phyloP scores from a whole-genome alignment of 2,113 vertebrate species.

The Macaca mulatta region DNA sequence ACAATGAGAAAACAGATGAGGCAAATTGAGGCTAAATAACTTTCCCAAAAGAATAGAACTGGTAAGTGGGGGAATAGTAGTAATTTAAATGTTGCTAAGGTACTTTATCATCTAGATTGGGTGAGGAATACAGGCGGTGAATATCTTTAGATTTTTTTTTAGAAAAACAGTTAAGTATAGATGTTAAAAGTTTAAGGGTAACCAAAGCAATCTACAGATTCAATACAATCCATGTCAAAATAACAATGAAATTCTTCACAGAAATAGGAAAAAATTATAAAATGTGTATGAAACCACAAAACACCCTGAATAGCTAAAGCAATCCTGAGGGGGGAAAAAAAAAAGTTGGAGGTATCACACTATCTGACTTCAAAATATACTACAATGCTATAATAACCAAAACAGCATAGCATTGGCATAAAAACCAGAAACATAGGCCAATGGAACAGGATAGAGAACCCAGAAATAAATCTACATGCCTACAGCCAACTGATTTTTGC shows the following conservation, averaged over 20 bases:
- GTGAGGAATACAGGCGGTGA: neutral
- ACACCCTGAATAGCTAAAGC: neutral
- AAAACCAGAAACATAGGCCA: neutral
- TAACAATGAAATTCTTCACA: neutral
- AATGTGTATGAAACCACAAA: neutral
- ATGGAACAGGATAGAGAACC: neutral
- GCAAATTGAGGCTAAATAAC: neutral
- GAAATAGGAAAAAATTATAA: neutral
- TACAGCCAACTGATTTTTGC: neutral
- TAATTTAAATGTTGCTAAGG: neutral
- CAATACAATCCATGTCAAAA: neutral
- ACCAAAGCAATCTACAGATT: neutral
- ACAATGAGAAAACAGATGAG: neutral
- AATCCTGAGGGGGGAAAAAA: neutral
- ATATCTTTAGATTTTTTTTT: neutral
- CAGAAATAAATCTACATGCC: neutral
- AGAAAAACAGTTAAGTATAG: neutral
- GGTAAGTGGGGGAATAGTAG: neutral
- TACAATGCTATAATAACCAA: neutral
- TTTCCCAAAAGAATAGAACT: slow-evolving; percentile 1
- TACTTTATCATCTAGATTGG: neutral
- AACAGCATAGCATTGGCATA: neutral
- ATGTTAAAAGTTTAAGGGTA: neutral
- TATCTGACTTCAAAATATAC: neutral
- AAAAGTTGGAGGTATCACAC: neutral